A percentile compares a stretch with the other conserved stretches of the same genome.
phyloP scores from a whole-genome alignment of 1,140 invertebrate genomes.

The Eupristina koningsbergeri region DNA sequence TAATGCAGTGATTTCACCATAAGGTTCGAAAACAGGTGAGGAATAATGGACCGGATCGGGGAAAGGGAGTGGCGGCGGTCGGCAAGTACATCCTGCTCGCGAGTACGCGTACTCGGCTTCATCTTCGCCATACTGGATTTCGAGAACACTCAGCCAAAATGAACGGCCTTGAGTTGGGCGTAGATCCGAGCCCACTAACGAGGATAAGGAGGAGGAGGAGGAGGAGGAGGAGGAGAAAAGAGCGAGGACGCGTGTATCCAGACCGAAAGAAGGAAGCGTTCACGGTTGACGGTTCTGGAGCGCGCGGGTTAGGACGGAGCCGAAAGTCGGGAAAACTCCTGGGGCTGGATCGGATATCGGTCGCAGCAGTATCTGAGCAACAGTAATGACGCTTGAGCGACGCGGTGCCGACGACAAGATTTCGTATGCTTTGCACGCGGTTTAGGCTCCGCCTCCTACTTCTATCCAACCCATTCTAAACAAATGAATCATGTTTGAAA shows the following conservation, averaged over 20 bases:
- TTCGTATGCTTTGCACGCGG: constrained; percentile 56
- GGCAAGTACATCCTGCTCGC: no score
- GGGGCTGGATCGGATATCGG: constrained; percentile 52
- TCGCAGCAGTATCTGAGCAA: no score
- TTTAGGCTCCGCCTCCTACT: constrained; percentile 69
- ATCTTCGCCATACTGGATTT: constrained; percentile 9
- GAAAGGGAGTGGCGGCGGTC: no score
- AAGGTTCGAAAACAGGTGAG: no score
- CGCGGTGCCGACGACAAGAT: constrained; percentile 56
- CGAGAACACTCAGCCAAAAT: neutral
- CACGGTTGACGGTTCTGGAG: neutral
- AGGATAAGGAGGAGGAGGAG: no score
- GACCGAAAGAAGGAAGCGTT: neutral
- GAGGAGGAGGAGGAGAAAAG: neutral
- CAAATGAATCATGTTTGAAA: constrained; percentile 72
- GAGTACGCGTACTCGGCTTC: neutral
- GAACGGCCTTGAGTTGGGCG: neutral
- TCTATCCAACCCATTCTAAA: constrained; percentile 71
- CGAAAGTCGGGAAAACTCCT: no score
- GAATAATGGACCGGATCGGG: no score
- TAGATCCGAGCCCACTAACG: neutral
- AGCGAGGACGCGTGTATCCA: neutral
- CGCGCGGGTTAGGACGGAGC: neutral
- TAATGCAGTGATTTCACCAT: no score
- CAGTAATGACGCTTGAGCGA: constrained; percentile 44